Base-by-base conservation (phyloP, 2,797 vertebrate species). In the Arrhamphus sclerolepis region DNA sequence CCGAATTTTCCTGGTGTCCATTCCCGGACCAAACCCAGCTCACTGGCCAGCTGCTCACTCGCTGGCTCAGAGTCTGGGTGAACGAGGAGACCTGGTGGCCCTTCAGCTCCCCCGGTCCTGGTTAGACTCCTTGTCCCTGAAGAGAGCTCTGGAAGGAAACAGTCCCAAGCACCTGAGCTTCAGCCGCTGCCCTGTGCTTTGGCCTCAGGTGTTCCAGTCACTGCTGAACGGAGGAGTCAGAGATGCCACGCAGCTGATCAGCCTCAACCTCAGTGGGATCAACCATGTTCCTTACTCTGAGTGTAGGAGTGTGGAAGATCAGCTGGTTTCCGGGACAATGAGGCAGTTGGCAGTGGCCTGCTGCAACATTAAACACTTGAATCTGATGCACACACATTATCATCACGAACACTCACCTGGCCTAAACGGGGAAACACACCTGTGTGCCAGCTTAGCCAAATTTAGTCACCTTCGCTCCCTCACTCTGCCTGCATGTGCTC, bases 321-420 rank as follows among this genome's bases (percentile, higher is more conserved):
- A 96, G 43, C 94, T 98, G 14, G 94, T 93, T 58, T 85, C 93
- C 0, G 81, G 81, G 57, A 93, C 94, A 28, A 74, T 96, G 75
- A 92, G 94, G 70, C 92, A 89, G 1, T 64, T 98, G 76, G 93
- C 94, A 0, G 74, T 55, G 0, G 85, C 92, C 51, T 98, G 96
- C 73, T 86, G 88, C 44, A 93, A 93, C 71, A 81, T 99, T 54
- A 90, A 84, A 39, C 95, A 96, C 81, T 90, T 99, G 71, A 99
- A 99, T 83, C 91, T 99, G 34, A 96, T 96, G 1, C 96, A 96
- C 10, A 96, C 95, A 3, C 98, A 99, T 82, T 96, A 98, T 59
- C 97, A 99, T 49, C 89, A 92, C 0, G 77, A 86, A 28, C 58
- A 70, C 76, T 83, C 92, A 0, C 87, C 91, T 11, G 90, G 60